phyloP scores from a whole-genome alignment of 1,140 invertebrate genomes.

The Pseudomyrmex pallidus region DNA sequence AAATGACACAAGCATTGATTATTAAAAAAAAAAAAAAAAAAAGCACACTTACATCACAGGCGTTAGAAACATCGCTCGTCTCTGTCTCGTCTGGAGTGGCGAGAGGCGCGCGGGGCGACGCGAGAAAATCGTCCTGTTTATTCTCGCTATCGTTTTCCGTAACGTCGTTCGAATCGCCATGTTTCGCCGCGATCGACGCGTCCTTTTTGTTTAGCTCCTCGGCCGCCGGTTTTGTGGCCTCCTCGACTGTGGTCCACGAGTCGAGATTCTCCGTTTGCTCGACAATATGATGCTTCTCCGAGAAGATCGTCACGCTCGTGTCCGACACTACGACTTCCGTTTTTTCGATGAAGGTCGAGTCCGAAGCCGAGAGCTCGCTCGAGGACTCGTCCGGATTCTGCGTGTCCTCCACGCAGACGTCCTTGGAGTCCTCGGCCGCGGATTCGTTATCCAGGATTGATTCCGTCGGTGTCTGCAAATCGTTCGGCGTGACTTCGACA shows the following conservation, averaged over 20 bases:
- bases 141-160: conserved; percentile 18
- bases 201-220: conserved; percentile 2
- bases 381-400: conserved; percentile 67
- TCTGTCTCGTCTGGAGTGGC: conserved; percentile 77
- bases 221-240: conserved; percentile 57
- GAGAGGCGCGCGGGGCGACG: conserved; percentile 68
- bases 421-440: conserved; percentile 12
- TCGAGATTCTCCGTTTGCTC: conserved; percentile 55
- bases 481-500: neutral
- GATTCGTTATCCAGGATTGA: conserved; percentile 41
- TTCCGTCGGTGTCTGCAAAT: neutral
- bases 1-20: neutral
- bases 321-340: conserved; percentile 59
- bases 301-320: conserved; percentile 42
- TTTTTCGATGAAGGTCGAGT: conserved; percentile 67
- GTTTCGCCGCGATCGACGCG: conserved; percentile 3
- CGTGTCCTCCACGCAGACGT: conserved; percentile 30
- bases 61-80: conserved; percentile 78
- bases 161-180: conserved; percentile 14
- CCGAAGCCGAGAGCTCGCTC: conserved; percentile 64
- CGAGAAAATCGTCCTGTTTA: conserved; percentile 19
- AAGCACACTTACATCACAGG: conserved; percentile 79
- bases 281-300: conserved; percentile 51
- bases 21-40: too few species aligned
- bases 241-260: conserved; percentile 74